Evolutionary conservation across 1,140 invertebrate genomes (phyloP), one percentile per base, ranked within the genome.

Genomic region (Bombus picipes): DNA sequence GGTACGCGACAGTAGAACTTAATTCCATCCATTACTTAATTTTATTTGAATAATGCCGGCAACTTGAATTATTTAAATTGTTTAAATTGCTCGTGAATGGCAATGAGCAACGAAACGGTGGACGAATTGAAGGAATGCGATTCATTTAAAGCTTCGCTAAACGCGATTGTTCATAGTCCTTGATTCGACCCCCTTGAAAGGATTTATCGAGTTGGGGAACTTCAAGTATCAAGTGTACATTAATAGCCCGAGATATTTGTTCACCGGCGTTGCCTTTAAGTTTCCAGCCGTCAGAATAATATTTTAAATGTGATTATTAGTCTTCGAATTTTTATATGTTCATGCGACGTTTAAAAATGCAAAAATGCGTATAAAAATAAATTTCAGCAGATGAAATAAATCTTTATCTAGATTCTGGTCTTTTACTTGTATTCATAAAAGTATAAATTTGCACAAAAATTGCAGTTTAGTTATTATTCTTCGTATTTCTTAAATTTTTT

Each of bases 1-100:
- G 47, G 75, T 84, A 79, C 39, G 75, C 53, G 82, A 59, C 82
- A 37, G 75, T 59, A 43, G 79, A 59, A 71, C 75, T 78, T 84
- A 79, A 84, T 84, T 84, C 39, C 66, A 22, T 3, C 82, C 74
- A 84, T 84, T 84, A 84, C 72, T 71, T 84, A 84, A 84, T 84
- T 84, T 84, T 78, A 79, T 84, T 79, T 79, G 65, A 84, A 79
- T 79, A 78, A 79, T 39, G 65, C 43, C 65, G 71, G 57, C 47
- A 43, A 78, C 15, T 78, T 70, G 65, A 75, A 82, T 53, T 78
- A 59, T 53, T 78, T 77, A 79, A 84, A 84, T 79, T 84, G 47
- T 39, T 84, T 53, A 47, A 79, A 78, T 78, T 78, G 41, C 76
- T 78, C 4, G 28, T 43, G 10, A 68, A 57, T 32, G 25, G 32